A percentile compares a stretch with the other conserved stretches of the same genome.
These are phyloP conservation scores for Hippocampus kuda DNA, from an alignment of 2,797 vertebrate genomes.

Conservation along the genomic window DNA sequence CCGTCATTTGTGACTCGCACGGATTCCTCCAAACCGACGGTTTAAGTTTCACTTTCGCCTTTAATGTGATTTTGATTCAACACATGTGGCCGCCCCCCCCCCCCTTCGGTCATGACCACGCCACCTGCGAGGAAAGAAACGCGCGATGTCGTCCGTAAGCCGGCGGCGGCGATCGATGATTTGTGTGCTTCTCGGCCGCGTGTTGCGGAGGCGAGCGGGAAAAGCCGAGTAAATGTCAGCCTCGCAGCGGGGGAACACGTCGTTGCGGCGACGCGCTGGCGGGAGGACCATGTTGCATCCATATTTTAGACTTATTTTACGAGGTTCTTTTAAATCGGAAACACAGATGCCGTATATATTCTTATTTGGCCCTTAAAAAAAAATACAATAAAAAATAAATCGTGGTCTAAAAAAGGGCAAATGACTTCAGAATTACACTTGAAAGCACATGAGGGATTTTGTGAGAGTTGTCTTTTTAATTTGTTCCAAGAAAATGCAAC, in stretches of 20 bases:
- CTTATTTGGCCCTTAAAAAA: not conserved
- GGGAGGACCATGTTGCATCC: not conserved
- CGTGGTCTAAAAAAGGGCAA: not conserved
- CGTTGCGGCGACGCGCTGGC: not conserved
- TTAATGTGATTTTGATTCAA: constrained; percentile 40
- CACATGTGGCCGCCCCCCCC: constrained; percentile 36
- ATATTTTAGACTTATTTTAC: not conserved
- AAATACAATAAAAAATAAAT: not conserved
- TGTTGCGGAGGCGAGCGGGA: not conserved
- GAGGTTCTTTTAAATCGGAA: not conserved
- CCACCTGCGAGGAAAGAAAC: constrained; percentile 2
- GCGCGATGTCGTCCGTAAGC: not conserved
- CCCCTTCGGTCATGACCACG: not conserved
- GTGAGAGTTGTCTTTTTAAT: no score
- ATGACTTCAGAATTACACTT: not conserved
- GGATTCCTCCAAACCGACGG: constrained; percentile 23
- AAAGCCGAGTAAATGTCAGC: not conserved
- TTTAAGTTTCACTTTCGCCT: constrained; percentile 37
- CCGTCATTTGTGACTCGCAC: not conserved
- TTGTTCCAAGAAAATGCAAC: no score
- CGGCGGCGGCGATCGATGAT: not conserved
- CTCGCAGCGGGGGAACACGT: not conserved
- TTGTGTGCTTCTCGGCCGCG: not conserved
- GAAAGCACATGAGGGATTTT: no score
- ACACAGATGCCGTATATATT: not conserved